These are phyloP conservation scores for Mesitornis unicolor DNA, from an alignment of 2,113 vertebrate species.

Conservation along the genomic window DNA sequence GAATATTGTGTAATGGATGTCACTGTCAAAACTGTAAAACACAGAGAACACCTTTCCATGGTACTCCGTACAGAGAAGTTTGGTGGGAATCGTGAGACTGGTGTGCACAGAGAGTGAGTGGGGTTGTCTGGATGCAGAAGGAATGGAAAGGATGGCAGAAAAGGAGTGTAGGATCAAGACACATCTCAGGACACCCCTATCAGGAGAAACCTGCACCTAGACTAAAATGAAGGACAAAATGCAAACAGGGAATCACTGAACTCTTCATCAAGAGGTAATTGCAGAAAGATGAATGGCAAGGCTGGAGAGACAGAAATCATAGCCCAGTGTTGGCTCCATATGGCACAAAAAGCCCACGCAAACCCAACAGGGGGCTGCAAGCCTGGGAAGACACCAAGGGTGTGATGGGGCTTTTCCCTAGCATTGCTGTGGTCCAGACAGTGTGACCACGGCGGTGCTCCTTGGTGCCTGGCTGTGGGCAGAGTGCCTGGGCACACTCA, in stretches of 20 bases:
- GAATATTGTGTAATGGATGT: neutral
- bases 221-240: neutral
- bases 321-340: neutral
- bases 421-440: neutral
- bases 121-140: neutral
- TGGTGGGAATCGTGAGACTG: neutral
- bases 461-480: fast-evolving
- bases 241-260: neutral
- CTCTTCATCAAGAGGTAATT: neutral
- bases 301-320: neutral
- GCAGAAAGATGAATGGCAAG: neutral
- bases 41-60: fast-evolving
- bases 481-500: fast-evolving
- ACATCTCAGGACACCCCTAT: neutral
- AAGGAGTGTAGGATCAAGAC: neutral
- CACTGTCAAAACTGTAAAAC: neutral
- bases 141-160: neutral
- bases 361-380: neutral
- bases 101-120: neutral
- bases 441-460: fast-evolving
- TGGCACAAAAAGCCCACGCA: neutral
- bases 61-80: neutral
- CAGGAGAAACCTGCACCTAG: neutral
- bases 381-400: neutral
- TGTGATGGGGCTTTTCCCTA: neutral